Evolutionary conservation across 2,113 vertebrate genomes (phyloP).

Genomic region (Menura novaehollandiae): DNA sequence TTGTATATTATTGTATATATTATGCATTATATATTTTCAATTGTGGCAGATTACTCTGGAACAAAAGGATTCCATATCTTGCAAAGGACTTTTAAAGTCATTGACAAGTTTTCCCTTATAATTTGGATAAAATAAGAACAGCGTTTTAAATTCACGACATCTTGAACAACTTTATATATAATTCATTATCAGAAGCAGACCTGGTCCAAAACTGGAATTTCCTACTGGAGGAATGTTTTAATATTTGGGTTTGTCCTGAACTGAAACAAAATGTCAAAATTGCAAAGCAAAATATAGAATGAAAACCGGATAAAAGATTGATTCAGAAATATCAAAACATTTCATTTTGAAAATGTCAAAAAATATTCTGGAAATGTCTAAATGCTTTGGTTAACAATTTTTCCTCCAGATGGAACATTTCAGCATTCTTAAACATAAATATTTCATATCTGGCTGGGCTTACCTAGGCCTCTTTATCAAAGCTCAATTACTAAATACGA

Average conservation of each 20-base stretch:
- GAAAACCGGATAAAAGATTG: background rate
- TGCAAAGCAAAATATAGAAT: background rate
- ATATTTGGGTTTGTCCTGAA: background rate
- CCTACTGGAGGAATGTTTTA: background rate
- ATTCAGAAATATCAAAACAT: constrained; percentile 26
- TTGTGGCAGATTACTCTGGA: background rate
- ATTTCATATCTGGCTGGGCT: background rate
- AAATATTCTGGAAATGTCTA: background rate
- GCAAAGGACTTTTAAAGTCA: background rate
- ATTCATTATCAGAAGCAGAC: constrained; percentile 19
- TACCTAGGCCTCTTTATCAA: background rate
- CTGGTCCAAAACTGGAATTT: background rate
- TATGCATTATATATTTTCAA: background rate
- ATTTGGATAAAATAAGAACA: background rate
- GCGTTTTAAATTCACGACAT: background rate
- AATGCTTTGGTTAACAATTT: background rate
- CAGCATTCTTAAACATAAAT: background rate
- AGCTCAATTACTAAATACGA: background rate
- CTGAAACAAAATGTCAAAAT: background rate
- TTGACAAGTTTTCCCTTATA: background rate
- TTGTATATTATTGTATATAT: background rate
- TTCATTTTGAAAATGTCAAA: background rate
- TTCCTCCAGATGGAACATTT: background rate
- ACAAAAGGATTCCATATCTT: background rate
- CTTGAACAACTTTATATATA: background rate